Evolutionary conservation across 2,113 vertebrate genomes (phyloP).

Genomic region (Syrrhaptes paradoxus): DNA sequence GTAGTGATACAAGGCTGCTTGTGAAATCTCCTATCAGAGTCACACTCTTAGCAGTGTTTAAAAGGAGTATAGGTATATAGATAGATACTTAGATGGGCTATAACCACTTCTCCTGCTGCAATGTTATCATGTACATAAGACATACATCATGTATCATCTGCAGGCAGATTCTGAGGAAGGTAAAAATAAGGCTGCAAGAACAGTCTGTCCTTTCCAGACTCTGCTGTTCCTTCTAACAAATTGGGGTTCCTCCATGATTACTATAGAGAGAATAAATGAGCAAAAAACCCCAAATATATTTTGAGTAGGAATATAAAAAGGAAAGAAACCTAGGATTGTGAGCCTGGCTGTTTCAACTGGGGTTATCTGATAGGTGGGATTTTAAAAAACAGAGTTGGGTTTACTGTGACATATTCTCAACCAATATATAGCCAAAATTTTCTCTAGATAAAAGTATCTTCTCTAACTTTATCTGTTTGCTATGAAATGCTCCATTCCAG

Average conservation of each 20-base stretch:
- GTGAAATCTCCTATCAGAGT: neutral
- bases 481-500: neutral
- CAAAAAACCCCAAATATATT: accelerated
- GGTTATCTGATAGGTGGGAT: neutral
- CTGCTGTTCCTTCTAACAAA: neutral
- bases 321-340: neutral
- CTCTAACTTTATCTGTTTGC: neutral
- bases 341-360: neutral
- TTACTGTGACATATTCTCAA: neutral
- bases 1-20: neutral
- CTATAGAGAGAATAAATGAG: neutral
- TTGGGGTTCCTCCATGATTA: neutral
- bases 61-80: neutral
- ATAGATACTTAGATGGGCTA: neutral
- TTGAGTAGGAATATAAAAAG: neutral
- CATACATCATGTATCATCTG: neutral
- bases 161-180: neutral
- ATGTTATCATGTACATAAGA: neutral
- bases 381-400: neutral
- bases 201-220: neutral
- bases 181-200: neutral
- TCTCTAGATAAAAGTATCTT: neutral
- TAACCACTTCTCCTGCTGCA: neutral
- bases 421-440: neutral
- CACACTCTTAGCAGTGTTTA: neutral